Evolutionary conservation across 2,113 vertebrate species (phyloP).

Genomic region (Geococcyx californianus): DNA sequence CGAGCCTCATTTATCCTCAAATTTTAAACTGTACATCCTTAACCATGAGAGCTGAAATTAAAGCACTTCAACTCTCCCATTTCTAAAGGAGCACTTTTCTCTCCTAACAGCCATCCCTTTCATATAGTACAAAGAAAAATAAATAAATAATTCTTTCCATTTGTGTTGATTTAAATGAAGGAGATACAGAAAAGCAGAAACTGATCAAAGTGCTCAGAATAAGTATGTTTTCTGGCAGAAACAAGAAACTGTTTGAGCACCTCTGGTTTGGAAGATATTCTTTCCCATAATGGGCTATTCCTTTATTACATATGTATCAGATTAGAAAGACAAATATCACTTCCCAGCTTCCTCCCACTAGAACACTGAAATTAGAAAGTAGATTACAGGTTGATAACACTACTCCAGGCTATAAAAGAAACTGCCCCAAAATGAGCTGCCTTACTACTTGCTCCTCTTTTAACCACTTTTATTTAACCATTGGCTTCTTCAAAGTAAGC

Average conservation of each 20-base stretch:
- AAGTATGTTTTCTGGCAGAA: constrained; percentile 4
- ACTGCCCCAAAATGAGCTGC: constrained; percentile 22
- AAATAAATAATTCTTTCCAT: not conserved
- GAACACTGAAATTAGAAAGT: not conserved
- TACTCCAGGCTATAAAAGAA: constrained; percentile 17
- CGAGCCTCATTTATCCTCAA: not conserved
- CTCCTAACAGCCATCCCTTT: not conserved
- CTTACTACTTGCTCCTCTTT: not conserved
- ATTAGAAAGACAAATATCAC: constrained; percentile 39
- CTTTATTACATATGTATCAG: constrained; percentile 9
- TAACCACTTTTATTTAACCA: not conserved
- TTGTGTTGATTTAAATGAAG: not conserved
- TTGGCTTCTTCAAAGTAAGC: not conserved
- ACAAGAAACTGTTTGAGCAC: not conserved
- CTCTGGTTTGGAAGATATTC: constrained; percentile 32
- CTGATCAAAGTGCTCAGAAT: not conserved
- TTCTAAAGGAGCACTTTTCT: not conserved
- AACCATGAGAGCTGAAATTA: not conserved
- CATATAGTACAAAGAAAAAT: not conserved
- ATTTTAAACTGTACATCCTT: not conserved
- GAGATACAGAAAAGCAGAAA: not conserved
- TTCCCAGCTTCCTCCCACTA: constrained; percentile 29
- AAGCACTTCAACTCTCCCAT: not conserved
- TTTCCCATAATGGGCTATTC: not conserved
- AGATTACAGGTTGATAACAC: not conserved